Evolutionary conservation across 1,140 invertebrate species (phyloP).

Genomic region (Oryctes rhinoceros): DNA sequence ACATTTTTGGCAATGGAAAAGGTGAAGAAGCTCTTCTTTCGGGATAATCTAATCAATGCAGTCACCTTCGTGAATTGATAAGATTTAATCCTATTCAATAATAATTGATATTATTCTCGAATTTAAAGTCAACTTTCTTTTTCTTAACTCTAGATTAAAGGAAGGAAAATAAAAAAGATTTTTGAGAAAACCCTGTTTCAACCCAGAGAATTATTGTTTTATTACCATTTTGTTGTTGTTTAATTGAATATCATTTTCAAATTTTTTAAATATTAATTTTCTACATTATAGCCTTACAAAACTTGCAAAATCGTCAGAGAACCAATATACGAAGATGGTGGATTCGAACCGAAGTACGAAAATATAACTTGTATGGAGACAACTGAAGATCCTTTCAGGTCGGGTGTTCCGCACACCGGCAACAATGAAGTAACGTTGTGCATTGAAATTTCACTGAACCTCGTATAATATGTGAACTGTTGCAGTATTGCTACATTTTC

Average conservation of each 20-base stretch:
- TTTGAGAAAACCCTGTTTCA: no score
- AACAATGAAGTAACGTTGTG: background rate
- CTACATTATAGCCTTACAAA: background rate
- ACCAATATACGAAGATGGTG: background rate
- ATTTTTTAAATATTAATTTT: background rate
- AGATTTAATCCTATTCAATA: no score
- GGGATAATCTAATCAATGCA: no score
- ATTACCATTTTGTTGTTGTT: no score
- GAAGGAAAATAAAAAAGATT: no score
- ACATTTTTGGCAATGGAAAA: no score
- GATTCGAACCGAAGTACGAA: background rate
- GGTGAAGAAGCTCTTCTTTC: no score
- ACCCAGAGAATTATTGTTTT: no score
- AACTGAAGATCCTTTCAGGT: background rate
- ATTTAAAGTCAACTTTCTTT: no score
- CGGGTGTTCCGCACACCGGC: background rate
- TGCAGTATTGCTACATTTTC: slow-evolving; percentile 11
- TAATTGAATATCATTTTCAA: background rate
- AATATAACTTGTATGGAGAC: slow-evolving; percentile 5
- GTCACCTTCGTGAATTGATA: no score
- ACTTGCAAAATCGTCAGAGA: background rate
- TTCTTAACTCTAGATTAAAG: no score
- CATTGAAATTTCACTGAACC: background rate
- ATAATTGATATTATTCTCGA: no score
- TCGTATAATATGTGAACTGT: background rate